These are phyloP conservation scores for Metacarcinus magister DNA, from an alignment of 2,888 invertebrate species.

Conservation along the genomic window DNA sequence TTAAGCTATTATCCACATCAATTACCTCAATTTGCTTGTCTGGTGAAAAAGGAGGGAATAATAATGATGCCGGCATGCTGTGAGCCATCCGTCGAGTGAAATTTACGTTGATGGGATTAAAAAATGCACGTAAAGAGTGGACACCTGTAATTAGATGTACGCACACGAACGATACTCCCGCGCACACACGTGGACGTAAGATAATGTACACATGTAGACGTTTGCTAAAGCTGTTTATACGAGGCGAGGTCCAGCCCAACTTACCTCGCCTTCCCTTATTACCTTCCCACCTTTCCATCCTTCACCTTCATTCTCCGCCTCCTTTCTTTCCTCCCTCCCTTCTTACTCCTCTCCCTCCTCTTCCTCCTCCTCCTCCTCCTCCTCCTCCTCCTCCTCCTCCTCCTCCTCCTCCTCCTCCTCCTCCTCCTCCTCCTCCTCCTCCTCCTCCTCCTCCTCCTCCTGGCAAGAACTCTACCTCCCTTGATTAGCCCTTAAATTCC, in stretches of 20 bases:
- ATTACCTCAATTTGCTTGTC: conserved; percentile 68
- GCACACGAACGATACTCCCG: background rate
- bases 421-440: background rate
- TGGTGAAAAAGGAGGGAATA: conserved; percentile 62
- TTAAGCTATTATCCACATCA: conserved; percentile 67
- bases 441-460: background rate
- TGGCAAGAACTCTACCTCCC: background rate
- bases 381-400: background rate
- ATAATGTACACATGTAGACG: background rate
- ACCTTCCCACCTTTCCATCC: background rate
- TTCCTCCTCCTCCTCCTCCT: no score
- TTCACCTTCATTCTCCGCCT: background rate
- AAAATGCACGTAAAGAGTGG: conserved; percentile 46
- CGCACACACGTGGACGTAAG: background rate
- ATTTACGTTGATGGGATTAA: conserved; percentile 52
- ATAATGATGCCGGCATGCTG: conserved; percentile 51
- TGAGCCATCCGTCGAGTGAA: background rate
- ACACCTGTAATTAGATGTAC: conserved; percentile 43
- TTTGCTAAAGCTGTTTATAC: background rate
- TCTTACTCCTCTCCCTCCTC: background rate
- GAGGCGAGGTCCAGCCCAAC: background rate
- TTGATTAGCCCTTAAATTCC: background rate
- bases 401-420: background rate
- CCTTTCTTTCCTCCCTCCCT: background rate
- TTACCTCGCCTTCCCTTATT: background rate